Base-by-base conservation (phyloP, 2,113 vertebrate genomes). In the Bungarus multicinctus region DNA sequence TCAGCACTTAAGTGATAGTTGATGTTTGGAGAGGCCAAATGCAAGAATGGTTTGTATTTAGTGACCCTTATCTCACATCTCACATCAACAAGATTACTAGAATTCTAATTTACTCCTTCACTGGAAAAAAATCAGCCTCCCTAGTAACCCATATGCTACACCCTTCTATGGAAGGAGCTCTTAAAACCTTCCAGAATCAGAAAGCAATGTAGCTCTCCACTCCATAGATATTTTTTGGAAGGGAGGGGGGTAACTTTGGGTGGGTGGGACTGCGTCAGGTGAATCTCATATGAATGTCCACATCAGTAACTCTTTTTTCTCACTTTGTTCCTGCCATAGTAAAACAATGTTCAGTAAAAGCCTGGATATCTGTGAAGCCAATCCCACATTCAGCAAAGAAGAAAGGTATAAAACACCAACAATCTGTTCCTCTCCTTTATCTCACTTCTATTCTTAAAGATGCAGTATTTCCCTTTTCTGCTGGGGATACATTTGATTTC, bases 311-410 rank as follows among this genome's bases (percentile, higher is more conserved):
- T 97, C 89, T 98, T 95, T 98, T 97, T 98, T 98, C 98, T 98
- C 97, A 96, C 98, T 99, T 98, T 99, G 98, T 99, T 98, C 98
- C 98, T 97, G 98, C 98, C 98, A 95, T 99, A 99, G 99, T 99
- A 99, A 99, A 98, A 98, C 98, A 98, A 97, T 99, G 98, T 99
- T 98, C 99, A 99, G 99, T 99, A 99, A 99, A 99, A 99, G 98
- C 98, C 98, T 99, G 98, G 98, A 99, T 98, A 99, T 99, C 98
- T 98, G 98, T 97, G 98, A 98, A 90, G 98, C 98, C 98, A 97
- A 98, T 98, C 98, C 98, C 98, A 99, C 98, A 98, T 97, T 98
- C 98, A 99, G 98, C 98, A 98, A 98, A 99, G 98, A 99, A 97
- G 99, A 99, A 99, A 99, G 99, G 98, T 99, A 99, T 97, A 98